phyloP scores from a whole-genome alignment of 2,113 vertebrate genomes.

The Xiphias gladius region DNA sequence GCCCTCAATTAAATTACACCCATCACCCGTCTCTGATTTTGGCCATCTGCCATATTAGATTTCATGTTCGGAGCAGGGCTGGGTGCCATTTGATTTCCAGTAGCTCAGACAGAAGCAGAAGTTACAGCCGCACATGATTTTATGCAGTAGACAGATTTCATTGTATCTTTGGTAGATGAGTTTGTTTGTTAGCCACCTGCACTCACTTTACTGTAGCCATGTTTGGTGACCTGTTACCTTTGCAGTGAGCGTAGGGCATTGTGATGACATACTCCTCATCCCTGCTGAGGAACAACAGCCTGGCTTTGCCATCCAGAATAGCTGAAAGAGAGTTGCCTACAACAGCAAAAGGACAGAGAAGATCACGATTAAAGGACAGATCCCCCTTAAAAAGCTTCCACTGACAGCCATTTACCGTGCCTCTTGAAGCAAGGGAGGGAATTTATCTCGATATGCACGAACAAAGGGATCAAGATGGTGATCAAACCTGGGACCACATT shows the following conservation, averaged over 20 bases:
- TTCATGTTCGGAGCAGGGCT: not conserved
- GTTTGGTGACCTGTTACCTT: constrained; percentile 84
- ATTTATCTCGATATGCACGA: not conserved
- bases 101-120: constrained; percentile 2
- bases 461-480: not conserved
- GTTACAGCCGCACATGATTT: not conserved
- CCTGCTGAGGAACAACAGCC: constrained; percentile 88
- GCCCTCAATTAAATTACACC: not conserved
- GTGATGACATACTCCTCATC: constrained; percentile 94
- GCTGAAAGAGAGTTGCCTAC: constrained; percentile 96
- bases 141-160: not conserved
- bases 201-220: not conserved
- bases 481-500: not conserved
- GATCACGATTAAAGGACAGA: not conserved
- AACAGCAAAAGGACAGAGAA: constrained; percentile 24
- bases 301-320: constrained; percentile 93
- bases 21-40: not conserved
- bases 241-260: constrained; percentile 98
- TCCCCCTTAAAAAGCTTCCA: not conserved
- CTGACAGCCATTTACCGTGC: not conserved
- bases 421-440: not conserved
- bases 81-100: too few species aligned
- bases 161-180: not conserved
- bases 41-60: not conserved
- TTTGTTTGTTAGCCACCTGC: not conserved